Base-by-base conservation (phyloP, 2,113 vertebrate genomes). In the Chlamydotis undulata region DNA sequence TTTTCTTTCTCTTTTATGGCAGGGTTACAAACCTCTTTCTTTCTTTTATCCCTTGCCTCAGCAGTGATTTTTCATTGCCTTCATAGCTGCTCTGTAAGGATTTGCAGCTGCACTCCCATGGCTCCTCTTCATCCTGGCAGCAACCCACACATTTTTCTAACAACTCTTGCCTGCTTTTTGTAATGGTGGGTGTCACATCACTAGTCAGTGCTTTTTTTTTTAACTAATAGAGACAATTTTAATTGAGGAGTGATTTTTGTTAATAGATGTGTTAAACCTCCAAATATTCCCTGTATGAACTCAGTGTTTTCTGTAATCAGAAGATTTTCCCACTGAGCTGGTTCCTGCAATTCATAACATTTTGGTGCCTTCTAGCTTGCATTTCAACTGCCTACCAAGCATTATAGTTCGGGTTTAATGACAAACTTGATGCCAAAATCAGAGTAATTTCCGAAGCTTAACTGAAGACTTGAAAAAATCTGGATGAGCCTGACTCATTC, bases 41-140 rank as follows among this genome's bases (percentile, higher is more conserved):
- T 74, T 84, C 39, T 93, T 87, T 90, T 53, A 70, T 93, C 22
- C 43, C 26, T 90, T 78, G 47, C 52, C 55, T 93, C 60, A 73
- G 80, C 73, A 94, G 78, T 59, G 77, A 95, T 92, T 97, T 97
- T 95, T 95, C 89, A 85, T 65, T 92, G 91, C 89, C 79, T 88
- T 90, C 90, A 39, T 80, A 70, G 79, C 15, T 90, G 35, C 70
- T 86, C 90, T 94, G 59, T 94, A 61, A 93, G 90, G 88, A 95
- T 89, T 94, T 96, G 96, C 96, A 97, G 94, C 96, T 97, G 96
- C 96, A 92, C 95, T 97, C 90, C 96, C 94, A 97, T 97, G 90
- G 76, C 90, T 92, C 33, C 39, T 86, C 70, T 93, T 97, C 53
- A 83, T 49, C 60, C 85, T 96, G 96, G 94, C 93, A 96, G 67